Base-by-base conservation (phyloP, 1,140 invertebrate genomes). In the Teleogryllus occipitalis region DNA sequence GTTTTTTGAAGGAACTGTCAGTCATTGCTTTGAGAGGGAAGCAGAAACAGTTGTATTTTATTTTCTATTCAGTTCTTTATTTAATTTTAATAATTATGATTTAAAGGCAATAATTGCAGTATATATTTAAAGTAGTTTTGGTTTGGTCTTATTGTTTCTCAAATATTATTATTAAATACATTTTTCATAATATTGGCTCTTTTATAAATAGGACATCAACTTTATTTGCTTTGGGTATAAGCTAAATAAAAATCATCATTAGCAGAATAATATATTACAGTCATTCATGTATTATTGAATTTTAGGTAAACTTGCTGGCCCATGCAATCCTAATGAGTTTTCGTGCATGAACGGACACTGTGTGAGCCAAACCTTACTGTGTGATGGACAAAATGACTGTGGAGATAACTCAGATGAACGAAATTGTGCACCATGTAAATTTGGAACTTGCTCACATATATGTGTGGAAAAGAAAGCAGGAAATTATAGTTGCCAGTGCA, bases 361-460 rank as follows among this genome's bases (percentile, higher is more conserved):
- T 84, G 90, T 95, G 21, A 77, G 27, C 48, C 49, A 47, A 72
- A 78, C 76, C 74, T 65, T 77, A 47, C 47, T 39, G 14, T 90
- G 89, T 83, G 89, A 93, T 85, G 88, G 88, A 8, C 83, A 84
- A 39, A 84, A 87, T 81, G 87, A 93, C 82, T 93, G 92, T 84
- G 87, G 86, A 8, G 92, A 93, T 84, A 88, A 89, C 74, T 91
- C 89, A n/a, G 92, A 93, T 84, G 89, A 90, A 83, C 84, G 84
- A 78, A 86, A 88, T 78, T 90, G 89, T 46, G 83, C 83, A 22
- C 82, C 86, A 18, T 94, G 92, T 85, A 86, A 87, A 80, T 94
- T 93, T 87, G 90, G 90, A 27, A 86, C 88, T 49, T 96, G 94
- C 83, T 92, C 93, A 48, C 94, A 96, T 83, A 87, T 91, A 12